Evolutionary conservation across 1,140 invertebrate genomes (phyloP).

Genomic region (Lepidostoma basale): DNA sequence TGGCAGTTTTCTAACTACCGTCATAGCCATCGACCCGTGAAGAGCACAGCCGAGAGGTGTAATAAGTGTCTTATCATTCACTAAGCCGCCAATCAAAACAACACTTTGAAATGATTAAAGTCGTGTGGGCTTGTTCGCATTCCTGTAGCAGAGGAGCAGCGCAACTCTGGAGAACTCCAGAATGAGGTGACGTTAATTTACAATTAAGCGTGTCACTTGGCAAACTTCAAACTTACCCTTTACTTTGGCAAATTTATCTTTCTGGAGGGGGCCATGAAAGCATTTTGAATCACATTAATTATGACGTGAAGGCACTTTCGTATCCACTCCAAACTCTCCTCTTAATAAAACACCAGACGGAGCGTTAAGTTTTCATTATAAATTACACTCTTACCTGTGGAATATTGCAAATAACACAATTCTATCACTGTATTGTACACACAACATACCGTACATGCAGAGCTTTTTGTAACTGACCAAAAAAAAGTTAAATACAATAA

Average conservation of each 20-base stretch:
- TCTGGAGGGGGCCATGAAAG: constrained; percentile 17
- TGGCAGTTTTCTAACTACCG: no score
- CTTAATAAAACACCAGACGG: background rate
- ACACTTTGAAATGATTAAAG: constrained; percentile 14
- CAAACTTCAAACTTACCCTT: constrained; percentile 18
- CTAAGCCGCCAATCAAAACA: constrained; percentile 7
- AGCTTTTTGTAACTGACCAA: no score
- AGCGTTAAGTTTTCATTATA: background rate
- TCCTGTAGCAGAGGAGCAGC: no score
- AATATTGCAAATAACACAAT: no score
- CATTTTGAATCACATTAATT: constrained; percentile 27
- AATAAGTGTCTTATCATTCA: background rate
- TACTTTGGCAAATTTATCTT: constrained; percentile 23
- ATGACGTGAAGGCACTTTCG: constrained; percentile 1
- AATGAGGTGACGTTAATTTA: constrained; percentile 14
- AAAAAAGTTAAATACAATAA: no score
- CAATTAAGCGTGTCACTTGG: constrained; percentile 13
- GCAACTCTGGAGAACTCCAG: background rate
- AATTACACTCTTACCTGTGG: background rate
- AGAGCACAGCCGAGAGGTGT: background rate
- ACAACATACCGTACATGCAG: no score
- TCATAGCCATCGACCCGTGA: background rate
- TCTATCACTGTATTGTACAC: no score
- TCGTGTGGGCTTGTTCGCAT: background rate
- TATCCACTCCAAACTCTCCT: background rate